phyloP scores from a whole-genome alignment of 1,140 invertebrate genomes.

The Coenobita brevimanus region DNA sequence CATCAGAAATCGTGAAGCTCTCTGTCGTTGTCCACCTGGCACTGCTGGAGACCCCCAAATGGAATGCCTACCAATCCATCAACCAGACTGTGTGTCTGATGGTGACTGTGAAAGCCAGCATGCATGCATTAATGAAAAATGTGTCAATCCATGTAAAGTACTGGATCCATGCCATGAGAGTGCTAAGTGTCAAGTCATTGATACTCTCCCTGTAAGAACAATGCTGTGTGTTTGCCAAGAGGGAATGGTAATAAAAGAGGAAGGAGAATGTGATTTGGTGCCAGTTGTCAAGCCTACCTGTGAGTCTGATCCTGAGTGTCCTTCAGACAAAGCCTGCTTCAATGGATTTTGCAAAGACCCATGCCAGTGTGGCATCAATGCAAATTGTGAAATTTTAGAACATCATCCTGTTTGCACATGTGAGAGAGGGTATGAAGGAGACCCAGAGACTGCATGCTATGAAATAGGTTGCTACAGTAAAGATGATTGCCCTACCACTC shows the following conservation, averaged over 20 bases:
- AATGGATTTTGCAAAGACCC: conserved; percentile 71
- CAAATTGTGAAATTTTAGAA: conserved; percentile 71
- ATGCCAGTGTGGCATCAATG: conserved; percentile 72
- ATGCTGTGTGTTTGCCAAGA: conserved; percentile 90
- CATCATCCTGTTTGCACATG: conserved; percentile 72
- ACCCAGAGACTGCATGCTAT: conserved; percentile 81
- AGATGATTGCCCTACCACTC: conserved; percentile 85
- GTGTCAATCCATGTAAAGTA: conserved; percentile 86
- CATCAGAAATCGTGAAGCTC: conserved; percentile 85
- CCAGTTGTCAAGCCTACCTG: conserved; percentile 69
- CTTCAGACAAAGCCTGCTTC: conserved; percentile 71
- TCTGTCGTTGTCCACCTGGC: conserved; percentile 85
- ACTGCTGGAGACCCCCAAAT: conserved; percentile 86
- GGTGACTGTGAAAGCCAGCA: conserved; percentile 85
- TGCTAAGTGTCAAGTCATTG: conserved; percentile 85
- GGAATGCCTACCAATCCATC: conserved; percentile 81
- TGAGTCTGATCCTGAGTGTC: conserved; percentile 69
- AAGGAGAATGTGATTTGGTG: conserved; percentile 81
- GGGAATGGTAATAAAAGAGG: conserved; percentile 80
- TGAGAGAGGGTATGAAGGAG: conserved; percentile 71
- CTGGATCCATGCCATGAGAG: conserved; percentile 86
- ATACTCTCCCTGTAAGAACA: conserved; percentile 86
- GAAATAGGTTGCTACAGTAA: conserved; percentile 83
- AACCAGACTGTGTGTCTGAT: conserved; percentile 86
- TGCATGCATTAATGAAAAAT: conserved; percentile 87